Conservation (phyloP, 2,113 vertebrate genomes). For the Thalassoma bifasciatum region DNA sequence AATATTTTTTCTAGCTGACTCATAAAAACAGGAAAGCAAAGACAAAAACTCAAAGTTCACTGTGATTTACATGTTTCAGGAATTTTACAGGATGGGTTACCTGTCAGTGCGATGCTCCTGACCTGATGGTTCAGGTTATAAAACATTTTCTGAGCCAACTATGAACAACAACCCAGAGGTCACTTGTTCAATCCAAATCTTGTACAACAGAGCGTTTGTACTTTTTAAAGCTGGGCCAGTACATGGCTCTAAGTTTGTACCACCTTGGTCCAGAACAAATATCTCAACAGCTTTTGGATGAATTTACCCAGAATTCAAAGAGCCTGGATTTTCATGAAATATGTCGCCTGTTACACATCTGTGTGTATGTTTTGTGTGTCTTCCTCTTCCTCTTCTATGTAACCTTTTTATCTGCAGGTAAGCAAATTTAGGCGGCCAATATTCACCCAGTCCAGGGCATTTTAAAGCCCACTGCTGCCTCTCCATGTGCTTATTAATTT, state of each 20-base stretch:
- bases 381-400: no score
- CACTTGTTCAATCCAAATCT: conserved; percentile 4
- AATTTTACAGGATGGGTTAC: conserved; percentile 47
- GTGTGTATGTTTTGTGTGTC: no score
- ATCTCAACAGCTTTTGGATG: background rate
- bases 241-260: background rate
- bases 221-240: background rate
- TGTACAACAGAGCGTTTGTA: conserved; percentile 1
- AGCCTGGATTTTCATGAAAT: no score
- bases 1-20: no score
- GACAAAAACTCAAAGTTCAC: background rate
- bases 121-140: conserved; percentile 48
- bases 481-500: no score
- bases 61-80: conserved; percentile 31
- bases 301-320: background rate
- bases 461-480: no score
- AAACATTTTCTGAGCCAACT: conserved; percentile 35
- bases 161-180: conserved; percentile 44
- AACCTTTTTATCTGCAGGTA: no score
- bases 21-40: conserved; percentile 2
- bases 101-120: conserved; percentile 30
- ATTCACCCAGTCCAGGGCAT: no score
- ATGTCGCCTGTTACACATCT: no score
- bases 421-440: no score
- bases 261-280: conserved; percentile 11